Evolutionary conservation across 1,140 invertebrate species (phyloP), one percentile per base, ranked within the genome.

Genomic region (Drosophila tristis): DNA sequence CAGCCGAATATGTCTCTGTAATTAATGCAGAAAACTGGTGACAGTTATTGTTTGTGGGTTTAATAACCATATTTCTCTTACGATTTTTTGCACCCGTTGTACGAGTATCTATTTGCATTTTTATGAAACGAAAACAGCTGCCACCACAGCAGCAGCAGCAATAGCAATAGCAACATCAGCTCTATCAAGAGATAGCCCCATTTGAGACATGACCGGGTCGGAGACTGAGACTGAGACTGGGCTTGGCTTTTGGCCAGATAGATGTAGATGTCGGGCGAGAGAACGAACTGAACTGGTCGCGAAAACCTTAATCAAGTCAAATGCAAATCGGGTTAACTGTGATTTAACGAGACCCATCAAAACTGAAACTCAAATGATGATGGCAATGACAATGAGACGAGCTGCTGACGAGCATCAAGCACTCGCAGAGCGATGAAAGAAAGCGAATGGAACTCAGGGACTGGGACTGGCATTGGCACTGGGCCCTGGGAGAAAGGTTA

Each of bases 271-370:
- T 25, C 23, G 1, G 3, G 60, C 77, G 56, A 68, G 53, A 64
- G 55, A 43, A 29, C 48, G 42, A 56, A 61, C 42, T 42, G 44
- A 56, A 39, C 72, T 49, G 62, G 35, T 45, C 9, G 73, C 60
- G 42, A 54, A 72, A 79, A 67, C 63, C 57, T 56, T 64, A 76
- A 61, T 80, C 74, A 62, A 78, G 71, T 58, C 54, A 57, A 67
- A 82, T 87, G 67, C 68, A 87, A 86, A 86, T 81, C 64, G 61
- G 82, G 68, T 78, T 86, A 86, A 78, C 81, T 60, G 81, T 78
- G 47, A 45, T 74, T 87, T 86, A 85, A 80, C 80, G 81, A 78
- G 61, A 60, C 59, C 55, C 71, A 67, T 74, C 48, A 74, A 82
- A 63, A 78, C 55, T 45, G 25, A 75, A 13, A 48, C 71, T 31